phyloP scores from a whole-genome alignment of 2,797 vertebrate genomes.

The Adelosebastes latens region DNA sequence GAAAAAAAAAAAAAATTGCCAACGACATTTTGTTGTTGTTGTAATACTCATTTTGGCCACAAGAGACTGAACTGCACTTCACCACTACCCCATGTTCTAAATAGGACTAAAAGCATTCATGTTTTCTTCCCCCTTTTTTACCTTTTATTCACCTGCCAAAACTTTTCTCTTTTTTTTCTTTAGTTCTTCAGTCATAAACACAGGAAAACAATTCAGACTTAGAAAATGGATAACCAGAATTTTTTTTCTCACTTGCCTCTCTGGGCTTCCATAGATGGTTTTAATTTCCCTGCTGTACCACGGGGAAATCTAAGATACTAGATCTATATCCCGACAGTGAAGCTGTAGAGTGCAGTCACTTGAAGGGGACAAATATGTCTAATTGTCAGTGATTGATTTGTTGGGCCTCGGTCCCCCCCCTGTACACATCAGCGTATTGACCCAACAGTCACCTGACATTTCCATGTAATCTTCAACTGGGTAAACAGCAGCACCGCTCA shows the following conservation, averaged over 20 bases:
- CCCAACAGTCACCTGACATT: slow-evolving; percentile 76
- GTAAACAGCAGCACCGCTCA: slow-evolving; percentile 57
- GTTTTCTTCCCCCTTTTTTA: no score
- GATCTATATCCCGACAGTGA: slow-evolving; percentile 68
- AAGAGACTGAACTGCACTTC: no score
- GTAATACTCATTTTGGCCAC: no score
- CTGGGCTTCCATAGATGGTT: slow-evolving; percentile 6
- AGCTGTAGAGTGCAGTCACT: slow-evolving; percentile 56
- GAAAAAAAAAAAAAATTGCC: no score
- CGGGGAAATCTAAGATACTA: slow-evolving; percentile 51
- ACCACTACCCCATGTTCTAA: no score
- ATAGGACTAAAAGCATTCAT: no score
- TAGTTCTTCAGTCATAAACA: rapidly evolving
- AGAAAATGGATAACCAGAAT: background rate
- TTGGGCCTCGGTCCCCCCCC: slow-evolving; percentile 38
- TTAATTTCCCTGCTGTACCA: slow-evolving; percentile 59
- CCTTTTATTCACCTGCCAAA: background rate
- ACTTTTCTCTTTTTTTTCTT: background rate
- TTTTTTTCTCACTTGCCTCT: background rate
- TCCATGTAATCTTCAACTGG: slow-evolving; percentile 72
- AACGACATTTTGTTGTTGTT: no score
- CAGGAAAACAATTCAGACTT: background rate
- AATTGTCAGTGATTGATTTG: slow-evolving; percentile 82
- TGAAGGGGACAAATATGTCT: slow-evolving; percentile 69
- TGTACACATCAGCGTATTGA: slow-evolving; percentile 65